These are phyloP conservation scores for Cyclina sinensis DNA, from an alignment of 1,140 invertebrate genomes.

Conservation along the genomic window DNA sequence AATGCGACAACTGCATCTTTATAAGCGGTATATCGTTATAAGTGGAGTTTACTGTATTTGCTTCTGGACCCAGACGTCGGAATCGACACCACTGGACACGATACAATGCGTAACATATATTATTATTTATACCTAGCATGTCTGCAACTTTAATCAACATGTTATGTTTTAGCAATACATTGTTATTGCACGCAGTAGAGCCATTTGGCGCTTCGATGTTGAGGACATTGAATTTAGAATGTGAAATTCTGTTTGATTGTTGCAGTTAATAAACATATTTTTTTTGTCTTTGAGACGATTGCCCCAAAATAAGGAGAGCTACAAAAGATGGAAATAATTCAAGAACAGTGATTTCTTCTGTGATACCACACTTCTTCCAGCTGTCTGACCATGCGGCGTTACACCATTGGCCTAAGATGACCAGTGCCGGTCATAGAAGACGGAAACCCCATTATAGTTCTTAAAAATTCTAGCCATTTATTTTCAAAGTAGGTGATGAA, in stretches of 20 bases:
- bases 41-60: too few relatives aligned
- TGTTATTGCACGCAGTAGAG: constrained; percentile 14
- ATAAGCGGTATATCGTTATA: too few relatives aligned
- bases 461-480: constrained; percentile 63
- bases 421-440: constrained; percentile 48
- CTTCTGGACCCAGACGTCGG: constrained; percentile 35
- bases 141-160: constrained; percentile 13
- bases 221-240: constrained; percentile 43
- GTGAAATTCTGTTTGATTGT: constrained; percentile 27
- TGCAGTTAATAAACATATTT: constrained; percentile 22
- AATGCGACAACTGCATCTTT: too few relatives aligned
- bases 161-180: constrained; percentile 17
- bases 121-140: constrained; percentile 11
- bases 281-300: constrained; percentile 21
- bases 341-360: constrained; percentile 29
- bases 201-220: constrained; percentile 2
- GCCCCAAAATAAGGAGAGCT: constrained; percentile 9
- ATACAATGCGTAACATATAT: constrained; percentile 40
- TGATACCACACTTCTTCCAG: neutral
- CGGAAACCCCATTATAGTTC: constrained; percentile 56
- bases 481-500: constrained; percentile 46
- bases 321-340: constrained; percentile 39
- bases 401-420: constrained; percentile 13
- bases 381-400: neutral
- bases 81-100: constrained; percentile 7